phyloP scores from a whole-genome alignment of 2,888 invertebrate species.

The Ferrisia virgata region DNA sequence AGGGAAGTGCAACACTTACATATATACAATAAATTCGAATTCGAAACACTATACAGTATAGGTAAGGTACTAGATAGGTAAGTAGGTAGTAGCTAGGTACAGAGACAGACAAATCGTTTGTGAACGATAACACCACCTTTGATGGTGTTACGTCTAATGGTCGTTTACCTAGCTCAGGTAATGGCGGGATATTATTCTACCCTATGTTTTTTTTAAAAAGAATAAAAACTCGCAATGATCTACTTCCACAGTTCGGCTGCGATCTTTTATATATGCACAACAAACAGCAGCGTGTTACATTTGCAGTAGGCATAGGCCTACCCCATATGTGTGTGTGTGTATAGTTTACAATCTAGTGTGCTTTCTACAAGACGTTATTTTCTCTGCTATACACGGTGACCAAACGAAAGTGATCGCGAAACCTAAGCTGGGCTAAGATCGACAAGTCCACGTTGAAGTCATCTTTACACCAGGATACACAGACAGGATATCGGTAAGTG shows the following conservation, averaged over 20 bases:
- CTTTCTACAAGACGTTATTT: not conserved
- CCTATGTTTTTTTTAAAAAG: constrained; percentile 13
- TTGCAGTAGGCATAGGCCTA: not conserved
- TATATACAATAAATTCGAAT: not conserved
- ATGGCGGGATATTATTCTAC: constrained; percentile 35
- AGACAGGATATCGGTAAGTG: not conserved
- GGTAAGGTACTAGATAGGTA: too few relatives aligned
- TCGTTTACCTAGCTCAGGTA: constrained; percentile 16
- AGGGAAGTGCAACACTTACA: too few relatives aligned
- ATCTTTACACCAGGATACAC: too few relatives aligned
- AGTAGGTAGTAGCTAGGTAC: too few relatives aligned
- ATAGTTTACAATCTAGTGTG: not conserved
- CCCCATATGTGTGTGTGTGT: too few relatives aligned
- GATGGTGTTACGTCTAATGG: not conserved
- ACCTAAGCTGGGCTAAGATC: too few relatives aligned
- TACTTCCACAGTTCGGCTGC: not conserved
- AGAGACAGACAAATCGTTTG: constrained; percentile 36
- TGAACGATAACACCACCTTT: constrained; percentile 15
- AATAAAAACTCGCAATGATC: constrained; percentile 33
- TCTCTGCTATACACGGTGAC: too few relatives aligned
- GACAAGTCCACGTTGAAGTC: too few relatives aligned
- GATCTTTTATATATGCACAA: not conserved
- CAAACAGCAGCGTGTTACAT: not conserved
- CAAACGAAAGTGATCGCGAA: not conserved
- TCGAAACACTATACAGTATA: not conserved